Evolutionary conservation across 1,140 invertebrate genomes (phyloP).

Genomic region (Macrotrachela quadricornifera): DNA sequence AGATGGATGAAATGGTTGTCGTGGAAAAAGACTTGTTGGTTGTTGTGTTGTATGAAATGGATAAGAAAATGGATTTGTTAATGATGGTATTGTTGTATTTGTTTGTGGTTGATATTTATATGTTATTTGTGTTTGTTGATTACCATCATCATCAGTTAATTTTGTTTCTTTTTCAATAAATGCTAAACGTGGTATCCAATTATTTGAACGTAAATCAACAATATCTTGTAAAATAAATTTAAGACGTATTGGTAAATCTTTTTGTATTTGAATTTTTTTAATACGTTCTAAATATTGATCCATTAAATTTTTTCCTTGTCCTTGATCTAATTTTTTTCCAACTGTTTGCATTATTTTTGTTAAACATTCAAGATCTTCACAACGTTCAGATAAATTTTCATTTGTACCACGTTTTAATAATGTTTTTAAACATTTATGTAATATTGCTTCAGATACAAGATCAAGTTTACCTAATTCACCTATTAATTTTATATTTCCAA

Average conservation of each 20-base stretch:
- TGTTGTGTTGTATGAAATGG: too few relatives aligned
- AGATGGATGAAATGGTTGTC: too few relatives aligned
- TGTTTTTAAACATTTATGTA: constrained; percentile 77
- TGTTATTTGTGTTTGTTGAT: too few relatives aligned
- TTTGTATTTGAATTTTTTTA: constrained; percentile 50
- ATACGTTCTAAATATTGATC: constrained; percentile 90
- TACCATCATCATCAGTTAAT: too few relatives aligned
- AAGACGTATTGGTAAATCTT: constrained; percentile 70
- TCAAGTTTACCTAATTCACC: constrained; percentile 79
- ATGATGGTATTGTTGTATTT: too few relatives aligned
- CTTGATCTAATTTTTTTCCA: constrained; percentile 73
- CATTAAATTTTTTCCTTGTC: constrained; percentile 45
- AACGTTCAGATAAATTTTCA: constrained; percentile 44
- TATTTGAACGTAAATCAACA: constrained; percentile 64
- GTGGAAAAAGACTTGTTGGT: too few relatives aligned
- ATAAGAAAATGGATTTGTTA: too few relatives aligned
- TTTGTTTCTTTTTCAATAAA: too few relatives aligned
- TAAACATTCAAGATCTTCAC: constrained; percentile 88
- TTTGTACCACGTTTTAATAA: constrained; percentile 21
- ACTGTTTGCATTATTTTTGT: constrained; percentile 94
- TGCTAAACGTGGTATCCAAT: constrained; percentile 45
- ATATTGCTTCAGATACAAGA: constrained; percentile 68
- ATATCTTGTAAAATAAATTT: constrained; percentile 86
- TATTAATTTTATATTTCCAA: constrained; percentile 76
- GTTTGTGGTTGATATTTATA: too few relatives aligned